Conservation (phyloP, 2,888 invertebrate species). For the Tricholauxania praeusta region DNA sequence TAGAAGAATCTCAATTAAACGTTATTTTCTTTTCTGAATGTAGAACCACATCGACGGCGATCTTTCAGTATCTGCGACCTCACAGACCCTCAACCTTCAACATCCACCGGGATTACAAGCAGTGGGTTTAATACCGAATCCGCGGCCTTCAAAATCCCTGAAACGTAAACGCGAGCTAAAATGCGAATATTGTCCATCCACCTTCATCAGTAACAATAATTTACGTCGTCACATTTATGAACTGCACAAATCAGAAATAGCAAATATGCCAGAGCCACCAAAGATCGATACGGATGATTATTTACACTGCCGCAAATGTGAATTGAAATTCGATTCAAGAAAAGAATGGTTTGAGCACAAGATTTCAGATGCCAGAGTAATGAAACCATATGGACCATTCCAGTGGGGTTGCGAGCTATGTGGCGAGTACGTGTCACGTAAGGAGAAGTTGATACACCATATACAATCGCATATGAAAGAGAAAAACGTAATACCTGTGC, state of each 20-base stretch:
- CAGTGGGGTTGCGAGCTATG: conserved; percentile 69
- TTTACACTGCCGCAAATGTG: conserved; percentile 63
- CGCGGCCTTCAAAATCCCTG: conserved; percentile 54
- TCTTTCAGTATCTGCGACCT: conserved; percentile 44
- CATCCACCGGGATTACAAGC: conserved; percentile 64
- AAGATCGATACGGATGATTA: conserved; percentile 62
- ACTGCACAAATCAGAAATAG: conserved; percentile 65
- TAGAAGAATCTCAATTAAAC: conserved; percentile 41
- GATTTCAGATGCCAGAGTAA: conserved; percentile 63
- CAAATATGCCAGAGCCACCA: conserved; percentile 60
- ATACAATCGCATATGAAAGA: conserved; percentile 66
- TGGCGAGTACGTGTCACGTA: conserved; percentile 66
- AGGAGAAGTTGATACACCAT: conserved; percentile 67
- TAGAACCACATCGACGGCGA: conserved; percentile 49
- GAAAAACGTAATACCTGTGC: conserved; percentile 57
- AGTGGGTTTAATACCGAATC: conserved; percentile 62
- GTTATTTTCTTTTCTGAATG: conserved; percentile 32
- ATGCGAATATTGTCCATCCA: conserved; percentile 67
- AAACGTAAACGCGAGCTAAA: conserved; percentile 66
- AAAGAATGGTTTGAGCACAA: conserved; percentile 67
- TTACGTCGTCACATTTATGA: conserved; percentile 67
- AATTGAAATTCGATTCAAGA: conserved; percentile 61
- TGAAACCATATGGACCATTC: conserved; percentile 65
- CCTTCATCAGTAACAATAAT: conserved; percentile 67
- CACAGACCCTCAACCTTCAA: conserved; percentile 53